A percentile compares a stretch with the other conserved stretches of the same genome.
phyloP scores from a whole-genome alignment of 2,797 vertebrate genomes.

The Hypotaenidia philippensis region DNA sequence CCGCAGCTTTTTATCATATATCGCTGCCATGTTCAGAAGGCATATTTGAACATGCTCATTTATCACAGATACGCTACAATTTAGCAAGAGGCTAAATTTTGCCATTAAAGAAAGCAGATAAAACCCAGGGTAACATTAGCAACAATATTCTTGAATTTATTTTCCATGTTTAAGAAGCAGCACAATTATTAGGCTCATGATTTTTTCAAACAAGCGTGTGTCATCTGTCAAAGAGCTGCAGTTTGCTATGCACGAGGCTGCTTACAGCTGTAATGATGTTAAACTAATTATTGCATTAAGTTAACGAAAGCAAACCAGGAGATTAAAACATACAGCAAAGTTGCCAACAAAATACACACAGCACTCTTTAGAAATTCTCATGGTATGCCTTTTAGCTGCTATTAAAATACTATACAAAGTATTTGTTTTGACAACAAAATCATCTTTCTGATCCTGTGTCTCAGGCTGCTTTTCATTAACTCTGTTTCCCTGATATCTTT shows the following conservation, averaged over 20 bases:
- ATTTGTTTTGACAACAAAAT: constrained; percentile 22
- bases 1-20: neutral
- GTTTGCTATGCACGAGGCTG: neutral
- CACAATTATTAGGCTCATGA: neutral
- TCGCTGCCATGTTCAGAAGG: neutral
- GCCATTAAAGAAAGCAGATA: neutral
- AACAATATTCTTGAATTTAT: neutral
- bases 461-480: neutral
- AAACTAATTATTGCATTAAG: constrained; percentile 1
- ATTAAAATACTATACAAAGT: constrained; percentile 4
- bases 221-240: neutral
- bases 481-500: neutral
- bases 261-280: neutral
- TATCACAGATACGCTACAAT: neutral
- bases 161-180: neutral
- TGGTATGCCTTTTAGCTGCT: neutral
- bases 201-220: neutral
- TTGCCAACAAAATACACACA: neutral
- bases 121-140: neutral
- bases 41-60: neutral
- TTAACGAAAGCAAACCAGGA: constrained; percentile 27
- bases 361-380: neutral
- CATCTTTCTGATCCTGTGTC: neutral
- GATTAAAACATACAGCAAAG: neutral
- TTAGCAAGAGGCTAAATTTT: neutral